A percentile compares a stretch with the other conserved stretches of the same genome.
phyloP scores from a whole-genome alignment of 1,140 invertebrate species.

The Ectropis grisescens region DNA sequence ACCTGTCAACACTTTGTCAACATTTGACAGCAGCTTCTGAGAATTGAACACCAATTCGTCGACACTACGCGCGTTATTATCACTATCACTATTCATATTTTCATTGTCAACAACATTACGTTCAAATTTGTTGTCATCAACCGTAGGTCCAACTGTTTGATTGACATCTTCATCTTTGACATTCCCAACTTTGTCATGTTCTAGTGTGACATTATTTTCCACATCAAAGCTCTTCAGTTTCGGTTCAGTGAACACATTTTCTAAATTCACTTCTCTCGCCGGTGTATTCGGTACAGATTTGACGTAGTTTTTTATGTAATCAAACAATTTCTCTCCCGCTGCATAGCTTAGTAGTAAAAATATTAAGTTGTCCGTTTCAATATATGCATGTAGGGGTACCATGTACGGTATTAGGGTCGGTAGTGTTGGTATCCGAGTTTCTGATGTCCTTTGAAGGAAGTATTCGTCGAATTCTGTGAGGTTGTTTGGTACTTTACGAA shows the following conservation, averaged over 20 bases:
- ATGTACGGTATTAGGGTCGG: slow-evolving; percentile 76
- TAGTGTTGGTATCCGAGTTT: slow-evolving; percentile 42
- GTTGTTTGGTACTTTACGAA: slow-evolving; percentile 75
- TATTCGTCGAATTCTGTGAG: slow-evolving; percentile 69
- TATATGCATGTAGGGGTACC: slow-evolving; percentile 78
- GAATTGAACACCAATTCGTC: slow-evolving; percentile 58
- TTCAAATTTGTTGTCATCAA: slow-evolving; percentile 10
- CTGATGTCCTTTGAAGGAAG: slow-evolving; percentile 54
- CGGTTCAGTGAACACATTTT: slow-evolving; percentile 57
- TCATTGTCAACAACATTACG: slow-evolving; percentile 5
- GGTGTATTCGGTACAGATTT: slow-evolving; percentile 46
- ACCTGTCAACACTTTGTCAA: slow-evolving; percentile 42
- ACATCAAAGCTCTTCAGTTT: slow-evolving; percentile 19
- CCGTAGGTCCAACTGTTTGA: neutral
- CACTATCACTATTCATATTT: slow-evolving; percentile 3
- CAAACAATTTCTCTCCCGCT: slow-evolving; percentile 54
- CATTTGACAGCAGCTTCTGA: slow-evolving; percentile 52
- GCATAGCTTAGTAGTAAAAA: slow-evolving; percentile 80
- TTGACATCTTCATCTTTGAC: no score
- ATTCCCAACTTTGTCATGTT: no score
- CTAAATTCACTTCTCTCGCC: slow-evolving; percentile 44
- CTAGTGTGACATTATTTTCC: slow-evolving; percentile 19
- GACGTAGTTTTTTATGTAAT: slow-evolving; percentile 57
- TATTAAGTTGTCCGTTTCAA: slow-evolving; percentile 79
- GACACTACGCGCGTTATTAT: slow-evolving; percentile 20